Conservation (phyloP, 1,140 invertebrate species). For the Venustaconcha ellipsiformis region DNA sequence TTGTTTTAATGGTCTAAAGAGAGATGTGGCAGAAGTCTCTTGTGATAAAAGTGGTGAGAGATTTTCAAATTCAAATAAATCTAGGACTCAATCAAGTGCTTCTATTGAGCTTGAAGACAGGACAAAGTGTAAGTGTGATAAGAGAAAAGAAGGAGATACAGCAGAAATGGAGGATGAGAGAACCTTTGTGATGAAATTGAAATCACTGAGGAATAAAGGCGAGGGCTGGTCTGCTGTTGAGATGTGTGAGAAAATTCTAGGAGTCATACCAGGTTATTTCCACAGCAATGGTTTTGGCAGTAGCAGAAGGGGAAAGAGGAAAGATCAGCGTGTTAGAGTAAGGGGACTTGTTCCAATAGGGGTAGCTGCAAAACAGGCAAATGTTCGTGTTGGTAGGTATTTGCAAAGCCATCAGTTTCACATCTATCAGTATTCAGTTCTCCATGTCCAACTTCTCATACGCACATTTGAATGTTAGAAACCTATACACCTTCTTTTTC, state of each 20-base stretch:
- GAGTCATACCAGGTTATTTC: constrained; percentile 29
- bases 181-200: constrained; percentile 8
- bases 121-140: constrained; percentile 3
- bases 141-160: neutral
- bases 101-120: neutral
- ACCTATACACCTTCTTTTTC: too few species aligned
- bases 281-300: constrained; percentile 5
- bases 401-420: neutral
- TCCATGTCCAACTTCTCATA: too few species aligned
- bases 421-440: too few species aligned
- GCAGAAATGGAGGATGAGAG: neutral
- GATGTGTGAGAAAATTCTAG: constrained; percentile 25
- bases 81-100: neutral
- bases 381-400: constrained; percentile 26
- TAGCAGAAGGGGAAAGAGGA: constrained; percentile 9
- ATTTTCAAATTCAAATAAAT: neutral
- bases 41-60: too few species aligned
- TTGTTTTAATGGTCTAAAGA: too few species aligned
- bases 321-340: constrained; percentile 23
- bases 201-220: neutral
- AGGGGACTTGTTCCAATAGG: constrained; percentile 17
- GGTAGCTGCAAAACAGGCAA: constrained; percentile 16
- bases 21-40: too few species aligned
- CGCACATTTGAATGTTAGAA: too few species aligned
- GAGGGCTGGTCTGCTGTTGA: constrained; percentile 14